Evolutionary conservation across 2,113 vertebrate species (phyloP).

Genomic region (Mobula birostris): DNA sequence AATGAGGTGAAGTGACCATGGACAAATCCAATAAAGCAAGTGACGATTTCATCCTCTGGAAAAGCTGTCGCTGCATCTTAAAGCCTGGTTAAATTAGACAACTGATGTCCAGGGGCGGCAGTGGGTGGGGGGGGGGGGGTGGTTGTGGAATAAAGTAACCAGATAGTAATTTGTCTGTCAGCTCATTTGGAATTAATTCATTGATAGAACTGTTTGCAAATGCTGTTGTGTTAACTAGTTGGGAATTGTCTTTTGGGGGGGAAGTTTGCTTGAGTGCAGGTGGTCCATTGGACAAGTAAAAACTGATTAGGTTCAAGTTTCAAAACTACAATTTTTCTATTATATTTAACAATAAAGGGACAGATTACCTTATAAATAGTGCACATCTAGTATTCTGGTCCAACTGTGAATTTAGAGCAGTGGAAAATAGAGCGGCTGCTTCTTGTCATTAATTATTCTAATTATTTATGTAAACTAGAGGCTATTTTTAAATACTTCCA

Average conservation of each 20-base stretch:
- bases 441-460: no score
- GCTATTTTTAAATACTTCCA: no score
- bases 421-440: no score
- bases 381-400: no score
- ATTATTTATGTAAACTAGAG: no score
- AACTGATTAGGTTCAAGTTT: not conserved
- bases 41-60: not conserved
- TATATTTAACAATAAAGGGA: no score
- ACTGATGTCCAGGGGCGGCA: not conserved
- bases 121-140: no score
- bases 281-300: not conserved
- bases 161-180: slow-evolving; percentile 1
- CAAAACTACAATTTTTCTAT: not conserved
- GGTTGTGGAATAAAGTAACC: not conserved
- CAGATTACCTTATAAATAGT: no score
- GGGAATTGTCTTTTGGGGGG: not conserved
- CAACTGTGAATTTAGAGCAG: no score
- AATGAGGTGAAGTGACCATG: not conserved
- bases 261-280: not conserved
- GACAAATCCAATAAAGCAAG: not conserved
- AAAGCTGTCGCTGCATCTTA: not conserved
- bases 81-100: not conserved
- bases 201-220: not conserved
- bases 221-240: not conserved
- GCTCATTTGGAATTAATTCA: not conserved